phyloP scores from a whole-genome alignment of 2,797 vertebrate species.

The Gobio occitaniae region DNA sequence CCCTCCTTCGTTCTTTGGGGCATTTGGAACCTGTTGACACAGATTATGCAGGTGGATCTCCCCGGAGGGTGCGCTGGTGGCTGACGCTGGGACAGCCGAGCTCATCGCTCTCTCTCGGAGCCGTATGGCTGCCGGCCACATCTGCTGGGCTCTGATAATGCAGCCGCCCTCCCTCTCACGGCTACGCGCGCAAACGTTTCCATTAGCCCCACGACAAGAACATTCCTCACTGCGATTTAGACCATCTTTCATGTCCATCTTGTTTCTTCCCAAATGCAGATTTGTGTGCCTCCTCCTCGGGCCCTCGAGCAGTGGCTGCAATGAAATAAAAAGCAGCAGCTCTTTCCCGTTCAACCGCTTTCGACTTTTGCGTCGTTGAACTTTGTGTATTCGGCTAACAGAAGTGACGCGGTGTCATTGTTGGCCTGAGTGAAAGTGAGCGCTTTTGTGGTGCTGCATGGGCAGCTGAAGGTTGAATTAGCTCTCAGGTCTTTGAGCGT shows the following conservation, averaged over 20 bases:
- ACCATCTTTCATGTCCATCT: constrained; percentile 86
- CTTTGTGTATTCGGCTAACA: neutral
- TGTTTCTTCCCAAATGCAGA: constrained; percentile 85
- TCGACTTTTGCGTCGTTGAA: constrained; percentile 73
- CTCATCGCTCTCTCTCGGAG: constrained; percentile 78
- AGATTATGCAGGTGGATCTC: constrained; percentile 83
- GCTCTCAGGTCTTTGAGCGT: constrained; percentile 21
- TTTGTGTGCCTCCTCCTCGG: constrained; percentile 74
- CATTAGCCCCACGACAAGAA: constrained; percentile 85
- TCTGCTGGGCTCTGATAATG: constrained; percentile 84
- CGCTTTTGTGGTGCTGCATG: neutral
- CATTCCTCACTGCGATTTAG: constrained; percentile 83
- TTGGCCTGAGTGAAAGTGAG: neutral
- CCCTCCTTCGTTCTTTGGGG: constrained; percentile 75
- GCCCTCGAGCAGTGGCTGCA: constrained; percentile 12
- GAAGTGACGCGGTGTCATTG: neutral
- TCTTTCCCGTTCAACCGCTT: constrained; percentile 77
- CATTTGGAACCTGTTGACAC: constrained; percentile 85
- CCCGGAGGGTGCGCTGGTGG: constrained; percentile 78
- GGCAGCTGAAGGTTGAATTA: constrained; percentile 53
- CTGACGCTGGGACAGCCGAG: constrained; percentile 73
- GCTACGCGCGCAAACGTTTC: constrained; percentile 81
- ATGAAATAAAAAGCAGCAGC: constrained; percentile 28
- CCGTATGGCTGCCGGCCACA: constrained; percentile 81
- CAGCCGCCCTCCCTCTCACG: constrained; percentile 76